phyloP scores from a whole-genome alignment of 2,113 vertebrate species.

The Oncorhynchus gorbuscha region DNA sequence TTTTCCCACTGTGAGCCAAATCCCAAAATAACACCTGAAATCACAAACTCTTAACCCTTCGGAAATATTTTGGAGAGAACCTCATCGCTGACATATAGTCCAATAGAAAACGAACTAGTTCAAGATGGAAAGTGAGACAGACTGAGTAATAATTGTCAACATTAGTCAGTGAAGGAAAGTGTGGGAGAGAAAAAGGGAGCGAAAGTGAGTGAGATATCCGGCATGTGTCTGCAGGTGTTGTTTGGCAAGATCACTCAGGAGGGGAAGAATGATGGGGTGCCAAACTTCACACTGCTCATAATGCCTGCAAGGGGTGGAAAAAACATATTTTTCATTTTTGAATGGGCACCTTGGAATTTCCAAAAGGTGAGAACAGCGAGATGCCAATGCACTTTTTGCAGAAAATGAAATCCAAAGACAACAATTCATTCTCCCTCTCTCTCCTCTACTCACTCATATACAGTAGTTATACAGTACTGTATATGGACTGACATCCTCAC shows the following conservation, averaged over 20 bases:
- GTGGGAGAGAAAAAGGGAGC: slow-evolving; percentile 10
- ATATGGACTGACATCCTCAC: too few relatives aligned
- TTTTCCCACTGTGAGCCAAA: neutral
- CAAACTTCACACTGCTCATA: neutral
- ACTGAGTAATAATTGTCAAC: neutral
- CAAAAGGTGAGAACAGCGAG: too few relatives aligned
- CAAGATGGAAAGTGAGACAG: neutral
- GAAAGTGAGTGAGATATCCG: neutral
- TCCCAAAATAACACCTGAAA: neutral
- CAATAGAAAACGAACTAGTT: too few relatives aligned
- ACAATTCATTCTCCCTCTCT: too few relatives aligned
- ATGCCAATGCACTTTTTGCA: too few relatives aligned
- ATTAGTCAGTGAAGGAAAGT: neutral
- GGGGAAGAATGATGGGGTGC: neutral
- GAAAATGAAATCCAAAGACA: too few relatives aligned
- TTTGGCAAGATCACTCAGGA: neutral
- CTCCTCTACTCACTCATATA: too few relatives aligned
- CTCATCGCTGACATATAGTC: neutral
- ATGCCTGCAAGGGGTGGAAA: too few relatives aligned
- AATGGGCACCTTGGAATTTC: too few relatives aligned
- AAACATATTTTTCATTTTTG: too few relatives aligned
- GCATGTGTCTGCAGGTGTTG: slow-evolving; percentile 6
- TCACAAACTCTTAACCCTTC: neutral
- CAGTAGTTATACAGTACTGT: too few relatives aligned
- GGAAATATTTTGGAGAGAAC: neutral